These are phyloP conservation scores for Nothoprocta pentlandii DNA, from an alignment of 2,113 vertebrate genomes.

Conservation along the genomic window DNA sequence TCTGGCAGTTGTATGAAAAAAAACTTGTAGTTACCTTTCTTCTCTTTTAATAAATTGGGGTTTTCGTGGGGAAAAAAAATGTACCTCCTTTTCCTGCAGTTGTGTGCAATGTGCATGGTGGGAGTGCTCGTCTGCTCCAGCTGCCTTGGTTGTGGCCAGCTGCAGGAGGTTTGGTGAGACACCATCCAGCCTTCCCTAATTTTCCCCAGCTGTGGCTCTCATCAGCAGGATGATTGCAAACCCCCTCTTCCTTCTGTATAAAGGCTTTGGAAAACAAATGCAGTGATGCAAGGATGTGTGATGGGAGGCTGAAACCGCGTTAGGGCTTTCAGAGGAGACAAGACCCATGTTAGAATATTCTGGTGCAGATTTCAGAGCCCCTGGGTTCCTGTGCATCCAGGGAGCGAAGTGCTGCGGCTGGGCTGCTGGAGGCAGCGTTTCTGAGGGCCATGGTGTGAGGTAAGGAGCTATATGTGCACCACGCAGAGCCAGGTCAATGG, in stretches of 20 bases:
- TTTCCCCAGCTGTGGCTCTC: constrained; percentile 54
- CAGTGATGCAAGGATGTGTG: not conserved
- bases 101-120: not conserved
- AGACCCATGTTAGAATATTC: not conserved
- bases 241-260: not conserved
- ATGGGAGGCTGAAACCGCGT: not conserved
- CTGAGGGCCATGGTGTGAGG: not conserved
- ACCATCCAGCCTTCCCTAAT: constrained; percentile 55
- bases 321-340: not conserved
- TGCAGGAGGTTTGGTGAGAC: constrained; percentile 56
- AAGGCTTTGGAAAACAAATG: not conserved
- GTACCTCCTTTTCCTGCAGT: not conserved
- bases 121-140: constrained; percentile 34
- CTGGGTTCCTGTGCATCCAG: not conserved
- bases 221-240: constrained; percentile 43
- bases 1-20: not conserved
- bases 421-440: not conserved
- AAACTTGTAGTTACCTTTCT: not conserved
- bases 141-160: constrained; percentile 34
- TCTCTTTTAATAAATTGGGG: not conserved
- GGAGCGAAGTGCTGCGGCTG: not conserved
- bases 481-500: not conserved
- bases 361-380: not conserved
- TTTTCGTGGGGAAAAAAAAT: not conserved
- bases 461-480: not conserved